Percentiles rank a stretch among this genome's conserved stretches.
phyloP scores from a whole-genome alignment of 2,888 invertebrate genomes.

The Desoria tigrina region DNA sequence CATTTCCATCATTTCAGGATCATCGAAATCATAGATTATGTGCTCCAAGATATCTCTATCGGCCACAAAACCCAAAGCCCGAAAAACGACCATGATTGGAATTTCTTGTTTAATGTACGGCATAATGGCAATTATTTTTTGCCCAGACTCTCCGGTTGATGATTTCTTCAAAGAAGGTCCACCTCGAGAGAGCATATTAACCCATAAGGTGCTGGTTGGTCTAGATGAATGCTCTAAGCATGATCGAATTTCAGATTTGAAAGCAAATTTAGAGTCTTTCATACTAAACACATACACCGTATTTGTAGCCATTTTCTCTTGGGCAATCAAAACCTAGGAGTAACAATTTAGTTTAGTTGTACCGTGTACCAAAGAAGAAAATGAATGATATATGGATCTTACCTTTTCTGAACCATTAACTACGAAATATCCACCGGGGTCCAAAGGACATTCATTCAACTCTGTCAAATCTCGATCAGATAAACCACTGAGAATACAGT shows the following conservation, averaged over 20 bases:
- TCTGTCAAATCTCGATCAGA: constrained; percentile 99
- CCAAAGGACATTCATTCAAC: constrained; percentile 97
- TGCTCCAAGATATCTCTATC: constrained; percentile 99
- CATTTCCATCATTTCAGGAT: constrained; percentile 99
- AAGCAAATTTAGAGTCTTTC: constrained; percentile 99
- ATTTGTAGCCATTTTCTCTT: constrained; percentile 99
- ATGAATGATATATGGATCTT: constrained; percentile 21
- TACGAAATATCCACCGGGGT: constrained; percentile 99
- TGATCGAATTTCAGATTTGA: constrained; percentile 96
- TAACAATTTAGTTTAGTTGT: constrained; percentile 7
- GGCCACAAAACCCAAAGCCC: constrained; percentile 98
- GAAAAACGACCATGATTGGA: constrained; percentile 98
- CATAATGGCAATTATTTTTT: constrained; percentile 93
- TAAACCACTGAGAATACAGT: constrained; percentile 89
- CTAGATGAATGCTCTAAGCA: constrained; percentile 85
- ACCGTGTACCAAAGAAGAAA: background rate
- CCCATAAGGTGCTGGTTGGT: constrained; percentile 97
- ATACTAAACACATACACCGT: constrained; percentile 99
- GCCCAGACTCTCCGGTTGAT: constrained; percentile 97
- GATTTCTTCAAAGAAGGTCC: constrained; percentile 97
- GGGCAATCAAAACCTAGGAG: constrained; percentile 82
- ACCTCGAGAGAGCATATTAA: constrained; percentile 99
- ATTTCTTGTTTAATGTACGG: constrained; percentile 99
- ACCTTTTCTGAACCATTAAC: constrained; percentile 98
- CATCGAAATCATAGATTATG: constrained; percentile 99